A percentile compares a stretch with the other conserved stretches of the same genome.
phyloP scores from a whole-genome alignment of 1,140 invertebrate species.

The Lutraria rhynchaena region DNA sequence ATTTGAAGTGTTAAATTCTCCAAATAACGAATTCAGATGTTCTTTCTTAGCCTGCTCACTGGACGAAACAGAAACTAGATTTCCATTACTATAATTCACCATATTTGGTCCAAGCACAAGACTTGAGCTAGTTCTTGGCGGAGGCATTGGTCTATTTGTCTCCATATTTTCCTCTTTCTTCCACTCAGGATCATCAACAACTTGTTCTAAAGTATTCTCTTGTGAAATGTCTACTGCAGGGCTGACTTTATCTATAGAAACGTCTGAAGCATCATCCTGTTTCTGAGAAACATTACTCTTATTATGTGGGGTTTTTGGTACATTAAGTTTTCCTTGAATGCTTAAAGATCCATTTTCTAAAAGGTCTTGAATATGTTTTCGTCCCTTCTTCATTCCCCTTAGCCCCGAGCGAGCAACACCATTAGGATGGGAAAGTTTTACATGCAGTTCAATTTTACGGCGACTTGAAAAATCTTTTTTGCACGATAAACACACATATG shows the following conservation, averaged over 20 bases:
- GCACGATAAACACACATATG: conserved; percentile 52
- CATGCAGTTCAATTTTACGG: conserved; percentile 44
- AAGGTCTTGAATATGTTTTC: conserved; percentile 23
- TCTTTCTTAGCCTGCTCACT: conserved; percentile 13
- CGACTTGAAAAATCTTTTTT: conserved; percentile 44
- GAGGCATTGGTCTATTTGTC: conserved; percentile 12
- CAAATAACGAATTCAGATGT: conserved; percentile 33
- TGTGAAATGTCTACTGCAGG: background rate
- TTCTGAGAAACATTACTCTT: background rate
- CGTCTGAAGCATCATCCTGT: background rate
- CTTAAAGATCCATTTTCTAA: background rate
- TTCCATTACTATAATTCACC: background rate
- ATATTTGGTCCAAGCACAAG: background rate
- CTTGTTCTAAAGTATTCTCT: background rate
- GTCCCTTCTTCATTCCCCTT: conserved; percentile 42
- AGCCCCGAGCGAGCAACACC: conserved; percentile 43
- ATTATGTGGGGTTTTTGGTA: conserved; percentile 22
- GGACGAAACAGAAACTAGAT: background rate
- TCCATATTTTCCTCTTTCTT: background rate
- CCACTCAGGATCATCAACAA: background rate
- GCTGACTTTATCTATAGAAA: background rate
- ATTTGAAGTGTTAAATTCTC: conserved; percentile 21
- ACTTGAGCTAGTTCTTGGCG: background rate
- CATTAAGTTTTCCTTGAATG: conserved; percentile 21
- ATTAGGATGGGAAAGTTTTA: conserved; percentile 25